Conservation (phyloP, 1,140 invertebrate species). For the Diabrotica undecimpunctata region DNA sequence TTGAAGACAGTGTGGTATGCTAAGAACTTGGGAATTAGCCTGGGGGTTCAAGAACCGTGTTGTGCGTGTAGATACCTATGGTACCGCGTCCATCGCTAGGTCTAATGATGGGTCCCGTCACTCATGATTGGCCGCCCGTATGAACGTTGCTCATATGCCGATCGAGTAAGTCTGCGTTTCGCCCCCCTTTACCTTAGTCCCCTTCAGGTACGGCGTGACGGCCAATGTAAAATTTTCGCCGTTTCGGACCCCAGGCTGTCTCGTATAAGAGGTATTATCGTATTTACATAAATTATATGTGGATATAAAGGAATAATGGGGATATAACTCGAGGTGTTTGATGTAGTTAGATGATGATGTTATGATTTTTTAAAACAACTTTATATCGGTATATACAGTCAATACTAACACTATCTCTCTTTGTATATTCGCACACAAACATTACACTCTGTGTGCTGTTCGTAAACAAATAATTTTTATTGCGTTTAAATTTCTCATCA, state of each 20-base stretch:
- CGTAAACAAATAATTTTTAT: too few species aligned
- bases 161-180: conserved; percentile 26
- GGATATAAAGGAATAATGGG: conserved; percentile 28
- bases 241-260: conserved; percentile 32
- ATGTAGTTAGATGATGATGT: neutral
- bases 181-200: conserved; percentile 9
- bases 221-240: conserved; percentile 36
- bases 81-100: conserved; percentile 25
- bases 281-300: conserved; percentile 40
- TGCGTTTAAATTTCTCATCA: too few species aligned
- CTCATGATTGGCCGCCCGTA: conserved; percentile 36
- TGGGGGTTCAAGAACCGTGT: conserved; percentile 16
- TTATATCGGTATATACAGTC: too few species aligned
- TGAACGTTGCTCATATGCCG: conserved; percentile 32
- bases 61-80: conserved; percentile 25
- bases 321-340: conserved; percentile 2
- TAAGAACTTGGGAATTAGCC: conserved; percentile 31
- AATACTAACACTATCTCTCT: too few species aligned
- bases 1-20: conserved; percentile 9
- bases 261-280: conserved; percentile 33
- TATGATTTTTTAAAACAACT: neutral
- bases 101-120: conserved; percentile 41
- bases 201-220: conserved; percentile 28
- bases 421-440: too few species aligned
- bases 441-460: too few species aligned